Evolutionary conservation across 2,888 invertebrate genomes (phyloP), one percentile per base, ranked within the genome.

Genomic region (Melangyna quadrimaculata): DNA sequence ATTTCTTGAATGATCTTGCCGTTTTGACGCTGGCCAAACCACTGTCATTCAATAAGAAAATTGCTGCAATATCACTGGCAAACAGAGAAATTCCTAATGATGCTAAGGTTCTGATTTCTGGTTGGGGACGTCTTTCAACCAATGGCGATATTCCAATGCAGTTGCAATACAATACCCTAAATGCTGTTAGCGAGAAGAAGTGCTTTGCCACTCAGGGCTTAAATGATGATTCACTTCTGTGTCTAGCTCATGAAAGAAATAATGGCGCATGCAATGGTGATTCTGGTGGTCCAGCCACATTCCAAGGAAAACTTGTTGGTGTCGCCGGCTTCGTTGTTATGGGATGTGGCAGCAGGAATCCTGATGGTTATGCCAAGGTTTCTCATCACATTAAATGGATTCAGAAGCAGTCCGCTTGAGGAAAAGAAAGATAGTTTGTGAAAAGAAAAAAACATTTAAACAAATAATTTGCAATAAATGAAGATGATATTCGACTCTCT

Each of bases 101-200:
- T 43, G 80, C 88, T 12, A 19, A 72, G 2, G 88, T 92, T 1
- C 17, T 88, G 1, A 90, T 90, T 4, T 90, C 90, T 17, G 91
- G 91, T 48, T 91, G 91, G 91, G 91, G 91, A 19, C 88, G 88
- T 48, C 84, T 89, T 19, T 87, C 78, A 6, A 87, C 87, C 7
- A 87, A 87, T 10, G 92, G 92, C 1, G 79, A 87, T 8, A 63
- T 88, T 1, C 89, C 91, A 12, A 83, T 84, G 3, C 87, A 86
- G 1, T 78, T 91, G 59, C 90, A 91, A 48, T 90, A 87, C 43
- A 88, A 88, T 5, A 88, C 88, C n/a, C 87, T 90, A 74, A 88
- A 72, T 32, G 78, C 71, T 3, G 87, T 90, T 1, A 87, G 87
- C 1, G 88, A 87, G n/a, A 57, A 70, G 1, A 82, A 88, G 3